phyloP scores from a whole-genome alignment of 2,797 vertebrate genomes.

The Sebastolobus altivelis region DNA sequence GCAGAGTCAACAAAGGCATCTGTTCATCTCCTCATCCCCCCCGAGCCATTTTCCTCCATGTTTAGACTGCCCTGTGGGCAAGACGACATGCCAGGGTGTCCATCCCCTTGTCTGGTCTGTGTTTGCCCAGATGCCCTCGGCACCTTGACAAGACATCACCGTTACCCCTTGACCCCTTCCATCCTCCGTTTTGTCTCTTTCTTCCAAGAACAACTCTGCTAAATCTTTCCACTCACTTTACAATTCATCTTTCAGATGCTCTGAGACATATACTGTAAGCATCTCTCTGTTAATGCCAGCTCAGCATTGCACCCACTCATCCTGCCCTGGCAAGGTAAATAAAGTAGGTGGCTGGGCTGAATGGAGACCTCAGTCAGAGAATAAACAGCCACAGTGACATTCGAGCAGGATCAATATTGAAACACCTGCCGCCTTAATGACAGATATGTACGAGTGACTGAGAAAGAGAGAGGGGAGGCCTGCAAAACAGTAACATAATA shows the following conservation, averaged over 20 bases:
- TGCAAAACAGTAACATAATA: not conserved
- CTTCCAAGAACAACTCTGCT: conserved; percentile 34
- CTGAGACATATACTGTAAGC: not conserved
- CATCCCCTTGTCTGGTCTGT: conserved; percentile 45
- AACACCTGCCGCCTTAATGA: conserved; percentile 75
- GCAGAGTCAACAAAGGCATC: conserved; percentile 64
- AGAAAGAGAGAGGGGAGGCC: not conserved
- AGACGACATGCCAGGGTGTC: conserved; percentile 60
- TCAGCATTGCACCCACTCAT: conserved; percentile 18
- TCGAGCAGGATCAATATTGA: conserved; percentile 77
- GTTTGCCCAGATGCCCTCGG: conserved; percentile 71
- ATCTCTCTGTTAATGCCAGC: not conserved
- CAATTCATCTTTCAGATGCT: conserved; percentile 9
- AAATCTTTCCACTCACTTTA: conserved; percentile 23
- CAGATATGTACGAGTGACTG: conserved; percentile 46
- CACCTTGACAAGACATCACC: conserved; percentile 47
- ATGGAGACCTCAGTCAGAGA: conserved; percentile 45
- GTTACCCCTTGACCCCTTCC: not conserved
- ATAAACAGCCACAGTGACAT: conserved; percentile 71
- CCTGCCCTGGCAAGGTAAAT: conserved; percentile 53
- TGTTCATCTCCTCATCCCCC: conserved; percentile 23
- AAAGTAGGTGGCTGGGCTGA: conserved; percentile 35
- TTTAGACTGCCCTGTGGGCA: conserved; percentile 66
- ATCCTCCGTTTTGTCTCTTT: not conserved
- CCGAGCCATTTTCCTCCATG: conserved; percentile 46